phyloP scores from a whole-genome alignment of 2,113 vertebrate species.

The Scortum barcoo region DNA sequence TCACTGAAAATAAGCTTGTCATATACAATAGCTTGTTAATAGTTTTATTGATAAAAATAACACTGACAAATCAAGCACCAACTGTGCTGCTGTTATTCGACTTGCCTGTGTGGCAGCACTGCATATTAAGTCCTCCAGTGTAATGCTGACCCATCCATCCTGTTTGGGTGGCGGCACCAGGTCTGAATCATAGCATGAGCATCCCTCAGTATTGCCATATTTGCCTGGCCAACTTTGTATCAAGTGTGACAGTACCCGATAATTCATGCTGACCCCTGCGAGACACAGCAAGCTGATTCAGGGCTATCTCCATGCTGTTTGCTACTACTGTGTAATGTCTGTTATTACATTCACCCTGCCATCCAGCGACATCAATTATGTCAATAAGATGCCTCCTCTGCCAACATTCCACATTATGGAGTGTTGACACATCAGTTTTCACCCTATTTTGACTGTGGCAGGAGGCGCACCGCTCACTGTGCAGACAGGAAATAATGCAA shows the following conservation, averaged over 20 bases:
- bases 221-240: slow-evolving; percentile 26
- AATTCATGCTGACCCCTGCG: slow-evolving; percentile 58
- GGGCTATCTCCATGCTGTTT: slow-evolving; percentile 45
- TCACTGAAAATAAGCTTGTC: neutral
- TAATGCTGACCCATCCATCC: slow-evolving; percentile 35
- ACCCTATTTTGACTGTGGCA: slow-evolving; percentile 20
- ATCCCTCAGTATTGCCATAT: slow-evolving; percentile 22
- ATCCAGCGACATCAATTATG: slow-evolving; percentile 71
- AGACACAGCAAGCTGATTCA: slow-evolving; percentile 48
- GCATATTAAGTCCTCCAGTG: slow-evolving; percentile 6
- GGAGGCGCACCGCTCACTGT: neutral
- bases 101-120: slow-evolving; percentile 5
- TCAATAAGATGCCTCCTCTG: slow-evolving; percentile 61
- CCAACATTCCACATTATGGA: slow-evolving; percentile 64
- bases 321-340: slow-evolving; percentile 52
- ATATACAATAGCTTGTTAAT: slow-evolving; percentile 1
- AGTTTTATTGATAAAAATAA: neutral
- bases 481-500: slow-evolving; percentile 30
- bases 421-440: slow-evolving; percentile 66
- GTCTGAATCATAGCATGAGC: slow-evolving; percentile 18
- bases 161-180: slow-evolving; percentile 19
- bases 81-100: neutral
- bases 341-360: slow-evolving; percentile 60
- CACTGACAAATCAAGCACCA: neutral
- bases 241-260: slow-evolving; percentile 42